Percentiles rank a stretch among this genome's conserved stretches.
Conservation (phyloP, 2,888 invertebrate genomes). For the Epistrophella euchroma region DNA sequence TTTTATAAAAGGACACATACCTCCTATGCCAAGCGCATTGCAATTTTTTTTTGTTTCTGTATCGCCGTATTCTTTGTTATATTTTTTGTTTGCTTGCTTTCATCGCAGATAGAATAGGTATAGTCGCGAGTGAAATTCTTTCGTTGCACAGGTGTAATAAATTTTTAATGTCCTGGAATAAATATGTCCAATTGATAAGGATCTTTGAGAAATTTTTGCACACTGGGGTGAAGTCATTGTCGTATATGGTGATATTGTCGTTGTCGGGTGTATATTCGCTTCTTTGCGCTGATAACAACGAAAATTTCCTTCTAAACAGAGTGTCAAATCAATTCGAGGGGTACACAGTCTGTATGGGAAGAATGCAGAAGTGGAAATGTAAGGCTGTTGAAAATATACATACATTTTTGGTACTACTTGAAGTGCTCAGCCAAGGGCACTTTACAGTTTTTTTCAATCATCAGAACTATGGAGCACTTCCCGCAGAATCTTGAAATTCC, state of each 20-base stretch:
- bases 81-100: background rate
- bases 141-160: conserved; percentile 69
- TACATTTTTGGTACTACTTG: too few relatives aligned
- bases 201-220: conserved; percentile 68
- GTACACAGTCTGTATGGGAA: conserved; percentile 35
- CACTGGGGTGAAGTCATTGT: conserved; percentile 63
- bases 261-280: conserved; percentile 26
- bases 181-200: conserved; percentile 75
- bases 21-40: conserved; percentile 7
- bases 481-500: too few relatives aligned
- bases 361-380: background rate
- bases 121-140: conserved; percentile 47
- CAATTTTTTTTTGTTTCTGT: background rate
- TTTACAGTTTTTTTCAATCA: too few relatives aligned
- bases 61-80: background rate
- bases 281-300: conserved; percentile 43
- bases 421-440: too few relatives aligned
- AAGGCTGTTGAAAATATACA: too few relatives aligned
- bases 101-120: conserved; percentile 11
- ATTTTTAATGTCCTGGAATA: conserved; percentile 75
- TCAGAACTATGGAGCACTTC: too few relatives aligned
- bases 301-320: conserved; percentile 38
- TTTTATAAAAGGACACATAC: conserved; percentile 23
- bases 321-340: conserved; percentile 35
- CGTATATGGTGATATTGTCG: conserved; percentile 4